phyloP scores from a whole-genome alignment of 2,797 vertebrate genomes.

The Arctocebus calabarensis region DNA sequence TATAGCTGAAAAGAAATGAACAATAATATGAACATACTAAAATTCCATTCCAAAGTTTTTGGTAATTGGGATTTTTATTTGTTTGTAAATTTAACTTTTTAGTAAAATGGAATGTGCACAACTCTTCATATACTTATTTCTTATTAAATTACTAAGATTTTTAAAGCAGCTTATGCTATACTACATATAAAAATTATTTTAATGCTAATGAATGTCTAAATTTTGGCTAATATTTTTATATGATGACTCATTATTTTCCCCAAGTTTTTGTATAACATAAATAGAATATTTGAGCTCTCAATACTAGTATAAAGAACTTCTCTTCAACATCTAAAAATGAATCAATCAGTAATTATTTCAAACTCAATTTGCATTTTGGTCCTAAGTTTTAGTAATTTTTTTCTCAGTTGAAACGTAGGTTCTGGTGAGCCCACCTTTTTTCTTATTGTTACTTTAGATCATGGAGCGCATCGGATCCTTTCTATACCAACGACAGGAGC shows the following conservation, averaged over 20 bases:
- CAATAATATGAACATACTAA: constrained; percentile 8
- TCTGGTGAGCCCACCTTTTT: constrained; percentile 88
- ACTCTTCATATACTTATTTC: constrained; percentile 51
- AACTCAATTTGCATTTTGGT: constrained; percentile 59
- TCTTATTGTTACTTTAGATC: constrained; percentile 96
- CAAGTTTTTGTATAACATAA: constrained; percentile 57
- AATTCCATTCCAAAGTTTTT: constrained; percentile 65
- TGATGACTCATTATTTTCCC: constrained; percentile 63
- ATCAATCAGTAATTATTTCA: constrained; percentile 61
- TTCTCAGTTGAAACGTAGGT: constrained; percentile 71
- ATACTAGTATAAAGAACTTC: constrained; percentile 33
- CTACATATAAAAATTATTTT: constrained; percentile 38
- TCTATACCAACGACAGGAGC: constrained; percentile 96
- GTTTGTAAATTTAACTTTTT: constrained; percentile 61
- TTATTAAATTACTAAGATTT: constrained; percentile 51
- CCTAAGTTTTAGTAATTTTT: constrained; percentile 65
- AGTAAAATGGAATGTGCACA: constrained; percentile 43
- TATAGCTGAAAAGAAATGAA: constrained; percentile 22
- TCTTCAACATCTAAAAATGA: constrained; percentile 58
- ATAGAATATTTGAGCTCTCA: constrained; percentile 27
- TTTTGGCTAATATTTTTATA: constrained; percentile 69
- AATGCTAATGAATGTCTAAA: constrained; percentile 40
- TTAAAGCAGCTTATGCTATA: constrained; percentile 50
- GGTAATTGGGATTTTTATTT: constrained; percentile 55
- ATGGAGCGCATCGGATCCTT: constrained; percentile 95